Evolutionary conservation across 1,140 invertebrate species (phyloP).

Genomic region (Lordiphosa clarofinis): DNA sequence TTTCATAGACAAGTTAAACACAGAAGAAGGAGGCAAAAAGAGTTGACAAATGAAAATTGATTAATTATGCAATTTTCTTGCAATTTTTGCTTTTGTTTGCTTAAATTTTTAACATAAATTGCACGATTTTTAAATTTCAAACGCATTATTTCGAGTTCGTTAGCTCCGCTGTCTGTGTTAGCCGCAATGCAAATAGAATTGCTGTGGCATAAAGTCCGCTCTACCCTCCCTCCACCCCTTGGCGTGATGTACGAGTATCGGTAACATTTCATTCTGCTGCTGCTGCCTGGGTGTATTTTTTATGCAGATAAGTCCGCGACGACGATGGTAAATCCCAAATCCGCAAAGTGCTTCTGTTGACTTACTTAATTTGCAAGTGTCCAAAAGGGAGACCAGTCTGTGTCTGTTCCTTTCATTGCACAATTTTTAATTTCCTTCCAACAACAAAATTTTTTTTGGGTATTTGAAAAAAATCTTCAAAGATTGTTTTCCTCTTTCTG

Average conservation of each 20-base stretch:
- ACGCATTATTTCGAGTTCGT: conserved; percentile 79
- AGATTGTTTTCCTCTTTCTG: conserved; percentile 54
- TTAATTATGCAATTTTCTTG: conserved; percentile 61
- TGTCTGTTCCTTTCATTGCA: conserved; percentile 6
- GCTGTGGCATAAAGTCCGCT: conserved; percentile 36
- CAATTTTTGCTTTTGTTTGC: conserved; percentile 43
- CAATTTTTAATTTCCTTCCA: conserved; percentile 55
- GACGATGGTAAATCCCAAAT: conserved; percentile 42
- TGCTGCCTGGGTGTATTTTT: conserved; percentile 16
- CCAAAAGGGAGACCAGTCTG: conserved; percentile 8
- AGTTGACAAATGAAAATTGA: conserved; percentile 28
- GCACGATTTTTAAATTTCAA: conserved; percentile 79
- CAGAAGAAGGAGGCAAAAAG: not conserved
- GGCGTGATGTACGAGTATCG: conserved; percentile 5
- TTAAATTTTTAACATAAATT: conserved; percentile 77
- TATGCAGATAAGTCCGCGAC: conserved; percentile 67
- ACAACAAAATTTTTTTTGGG: conserved; percentile 10
- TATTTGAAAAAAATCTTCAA: conserved; percentile 52
- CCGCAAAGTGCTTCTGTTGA: conserved; percentile 76
- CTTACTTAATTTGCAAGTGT: conserved; percentile 75
- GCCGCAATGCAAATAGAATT: conserved; percentile 70
- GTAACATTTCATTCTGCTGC: not conserved
- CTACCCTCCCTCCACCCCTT: not conserved
- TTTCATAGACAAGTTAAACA: conserved; percentile 77
- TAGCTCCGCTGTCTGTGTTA: conserved; percentile 61